Evolutionary conservation across 2,113 vertebrate species (phyloP), one percentile per base, ranked within the genome.

Genomic region (Ptilorrhoa leucosticta): DNA sequence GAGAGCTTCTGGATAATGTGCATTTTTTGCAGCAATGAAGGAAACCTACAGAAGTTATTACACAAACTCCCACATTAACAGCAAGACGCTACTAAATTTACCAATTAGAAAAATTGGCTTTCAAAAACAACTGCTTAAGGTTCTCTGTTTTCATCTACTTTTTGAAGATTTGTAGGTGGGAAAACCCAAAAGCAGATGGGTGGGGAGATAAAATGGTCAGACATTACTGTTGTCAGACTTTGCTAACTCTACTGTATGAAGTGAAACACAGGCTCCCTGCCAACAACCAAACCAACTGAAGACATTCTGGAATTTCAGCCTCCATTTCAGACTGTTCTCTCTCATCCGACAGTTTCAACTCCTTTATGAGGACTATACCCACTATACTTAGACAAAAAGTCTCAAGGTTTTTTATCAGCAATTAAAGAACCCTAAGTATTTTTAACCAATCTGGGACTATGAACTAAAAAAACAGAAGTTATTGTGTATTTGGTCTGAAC

Each of bases 291-390:
- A 89, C 92, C 90, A 96, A 95, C 7, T 95, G 92, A 97, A 96
- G 96, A 96, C 90, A 87, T 90, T 92, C 94, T 91, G 84, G 96
- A 96, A 96, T 97, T 94, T 96, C 94, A 96, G 93, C 91, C 96
- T 96, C 96, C 96, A 96, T 97, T 96, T 97, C 95, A 96, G 83
- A 92, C 83, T 63, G 81, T 73, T 94, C 91, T 77, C 45, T 80
- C 69, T 87, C 75, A 89, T 78, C 60, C 1, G 0, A 82, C 88
- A 90, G 72, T 60, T 80, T 61, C 64, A 58, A 83, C 21, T 87
- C 58, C 83, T 93, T 71, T 75, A 77, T 3, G 30, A 93, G 11
- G 45, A 35, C 66, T 50, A 47, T 40, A 80, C 7, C 42, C 47
- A 56, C 23, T 9, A 24, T 0, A 68, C 68, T 76, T 44, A 75